Percentiles rank a stretch among this genome's conserved stretches.
These are phyloP conservation scores for Eubasilissa splendida DNA, from an alignment of 2,888 invertebrate genomes.

Conservation along the genomic window DNA sequence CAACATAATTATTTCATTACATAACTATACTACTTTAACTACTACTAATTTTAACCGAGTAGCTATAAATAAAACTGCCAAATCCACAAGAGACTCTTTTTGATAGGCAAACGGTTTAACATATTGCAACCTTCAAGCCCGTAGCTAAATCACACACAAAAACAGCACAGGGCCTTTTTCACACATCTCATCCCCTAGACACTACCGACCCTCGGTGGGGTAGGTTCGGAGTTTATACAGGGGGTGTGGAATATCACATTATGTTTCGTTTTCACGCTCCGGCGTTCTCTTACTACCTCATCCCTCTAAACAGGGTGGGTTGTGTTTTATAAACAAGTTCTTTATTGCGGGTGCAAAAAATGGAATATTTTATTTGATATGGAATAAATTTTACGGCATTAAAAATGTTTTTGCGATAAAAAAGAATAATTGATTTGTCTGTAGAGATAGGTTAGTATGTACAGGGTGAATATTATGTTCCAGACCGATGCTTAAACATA, in stretches of 20 bases:
- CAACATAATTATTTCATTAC: too few species aligned
- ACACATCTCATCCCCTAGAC: not conserved
- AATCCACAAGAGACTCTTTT: too few species aligned
- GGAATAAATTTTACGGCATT: conserved; percentile 7
- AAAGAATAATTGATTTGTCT: not conserved
- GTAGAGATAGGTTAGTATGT: not conserved
- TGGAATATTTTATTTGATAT: conserved; percentile 13
- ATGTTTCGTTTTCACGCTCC: conserved; percentile 68
- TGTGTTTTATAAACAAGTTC: conserved; percentile 41
- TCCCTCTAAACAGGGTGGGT: conserved; percentile 43
- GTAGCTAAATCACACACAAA: conserved; percentile 1
- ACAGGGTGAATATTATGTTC: too few species aligned
- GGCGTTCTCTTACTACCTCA: conserved; percentile 59
- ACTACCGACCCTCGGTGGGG: conserved; percentile 6
- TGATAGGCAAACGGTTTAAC: not conserved
- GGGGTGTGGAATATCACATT: conserved; percentile 66
- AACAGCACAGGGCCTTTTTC: conserved; percentile 14
- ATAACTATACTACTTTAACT: too few species aligned
- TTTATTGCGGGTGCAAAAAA: conserved; percentile 9
- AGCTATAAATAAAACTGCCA: too few species aligned
- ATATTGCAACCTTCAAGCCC: not conserved
- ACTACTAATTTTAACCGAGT: too few species aligned
- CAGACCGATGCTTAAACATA: too few species aligned
- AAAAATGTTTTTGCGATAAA: not conserved
- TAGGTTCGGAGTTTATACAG: conserved; percentile 16